A percentile compares a stretch with the other conserved stretches of the same genome.
Conservation (phyloP, 2,113 vertebrate genomes). For the Vulpes vulpes region DNA sequence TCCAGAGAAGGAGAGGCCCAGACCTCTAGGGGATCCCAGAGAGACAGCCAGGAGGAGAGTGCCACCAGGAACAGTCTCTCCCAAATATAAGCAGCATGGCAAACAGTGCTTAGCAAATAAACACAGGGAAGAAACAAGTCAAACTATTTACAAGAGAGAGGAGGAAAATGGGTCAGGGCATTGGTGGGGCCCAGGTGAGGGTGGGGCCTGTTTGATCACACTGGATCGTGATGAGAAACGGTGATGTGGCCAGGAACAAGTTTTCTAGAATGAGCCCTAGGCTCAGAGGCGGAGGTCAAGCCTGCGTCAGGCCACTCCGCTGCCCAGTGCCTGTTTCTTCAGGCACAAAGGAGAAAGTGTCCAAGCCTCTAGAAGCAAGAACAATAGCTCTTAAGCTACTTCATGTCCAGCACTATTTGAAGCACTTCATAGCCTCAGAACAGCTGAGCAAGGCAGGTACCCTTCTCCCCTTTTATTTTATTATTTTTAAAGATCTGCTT, state of each 20-base stretch:
- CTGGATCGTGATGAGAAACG: background rate
- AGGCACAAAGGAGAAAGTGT: background rate
- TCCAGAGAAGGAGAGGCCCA: background rate
- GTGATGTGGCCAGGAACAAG: background rate
- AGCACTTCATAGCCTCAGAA: background rate
- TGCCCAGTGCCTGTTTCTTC: background rate
- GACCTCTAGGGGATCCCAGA: background rate
- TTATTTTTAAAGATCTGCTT: background rate
- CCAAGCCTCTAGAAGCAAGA: background rate
- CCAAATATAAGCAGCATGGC: background rate
- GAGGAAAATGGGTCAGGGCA: background rate
- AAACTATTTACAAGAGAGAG: background rate
- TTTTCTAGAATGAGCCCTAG: background rate
- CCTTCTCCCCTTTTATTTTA: background rate
- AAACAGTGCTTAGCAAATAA: background rate
- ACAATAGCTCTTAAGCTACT: fast-evolving
- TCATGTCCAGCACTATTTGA: background rate
- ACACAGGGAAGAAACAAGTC: background rate
- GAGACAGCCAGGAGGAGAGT: background rate
- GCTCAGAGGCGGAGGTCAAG: background rate
- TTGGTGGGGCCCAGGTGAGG: background rate
- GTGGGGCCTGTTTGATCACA: background rate
- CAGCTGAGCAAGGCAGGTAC: background rate
- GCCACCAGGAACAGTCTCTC: background rate
- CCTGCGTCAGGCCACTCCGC: background rate